Conservation (phyloP, 2,113 vertebrate species). For the Myrmecobius fasciatus region DNA sequence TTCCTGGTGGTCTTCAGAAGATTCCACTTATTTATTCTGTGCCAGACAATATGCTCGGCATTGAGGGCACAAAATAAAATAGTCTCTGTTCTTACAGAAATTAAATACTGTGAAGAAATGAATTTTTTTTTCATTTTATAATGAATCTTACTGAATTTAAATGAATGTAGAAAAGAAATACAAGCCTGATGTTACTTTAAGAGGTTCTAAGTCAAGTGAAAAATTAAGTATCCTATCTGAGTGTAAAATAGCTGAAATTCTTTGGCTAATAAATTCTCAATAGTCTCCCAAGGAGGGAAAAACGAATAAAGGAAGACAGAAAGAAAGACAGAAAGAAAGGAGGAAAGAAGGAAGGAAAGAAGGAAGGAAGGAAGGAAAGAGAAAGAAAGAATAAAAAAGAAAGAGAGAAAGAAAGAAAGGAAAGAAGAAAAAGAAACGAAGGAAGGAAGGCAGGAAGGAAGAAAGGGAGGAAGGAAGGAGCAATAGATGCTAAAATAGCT, state of each 20-base stretch:
- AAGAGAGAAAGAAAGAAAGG: not conserved
- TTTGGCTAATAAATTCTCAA: not conserved
- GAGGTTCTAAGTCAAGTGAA: not conserved
- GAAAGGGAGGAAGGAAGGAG: not conserved
- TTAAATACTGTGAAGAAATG: not conserved
- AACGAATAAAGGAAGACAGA: too few relatives aligned
- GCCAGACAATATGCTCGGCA: not conserved
- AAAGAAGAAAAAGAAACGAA: too few relatives aligned
- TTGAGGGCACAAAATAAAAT: not conserved
- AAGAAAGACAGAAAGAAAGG: too few relatives aligned
- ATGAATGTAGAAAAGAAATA: not conserved
- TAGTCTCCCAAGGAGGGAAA: not conserved
- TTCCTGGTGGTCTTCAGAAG: constrained; percentile 36
- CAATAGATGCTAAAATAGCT: not conserved
- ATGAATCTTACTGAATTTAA: not conserved
- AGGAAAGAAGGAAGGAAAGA: too few relatives aligned
- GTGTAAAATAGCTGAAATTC: not conserved
- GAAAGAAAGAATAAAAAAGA: too few relatives aligned
- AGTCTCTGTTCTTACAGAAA: not conserved
- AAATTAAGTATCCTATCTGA: not conserved
- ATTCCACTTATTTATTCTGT: not conserved
- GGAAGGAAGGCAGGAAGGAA: too few relatives aligned
- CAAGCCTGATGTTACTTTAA: not conserved
- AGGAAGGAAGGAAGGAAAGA: too few relatives aligned
- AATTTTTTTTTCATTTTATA: not conserved